Percentiles rank a stretch among this genome's conserved stretches.
Conservation (phyloP, 2,113 vertebrate genomes). For the Halcyon senegalensis region DNA sequence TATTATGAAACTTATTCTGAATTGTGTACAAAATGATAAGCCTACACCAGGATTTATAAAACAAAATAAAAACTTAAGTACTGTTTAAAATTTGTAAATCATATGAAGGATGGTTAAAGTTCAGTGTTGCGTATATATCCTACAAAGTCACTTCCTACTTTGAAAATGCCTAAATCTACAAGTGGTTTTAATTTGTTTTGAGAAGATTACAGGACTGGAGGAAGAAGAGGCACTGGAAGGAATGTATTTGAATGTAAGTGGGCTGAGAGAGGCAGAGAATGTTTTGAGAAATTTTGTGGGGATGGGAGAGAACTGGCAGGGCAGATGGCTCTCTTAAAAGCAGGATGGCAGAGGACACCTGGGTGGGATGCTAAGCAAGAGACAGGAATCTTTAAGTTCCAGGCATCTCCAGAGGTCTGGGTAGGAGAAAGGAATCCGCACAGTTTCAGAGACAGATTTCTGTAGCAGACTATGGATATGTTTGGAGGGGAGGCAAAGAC, state of each 20-base stretch:
- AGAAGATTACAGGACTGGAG: not conserved
- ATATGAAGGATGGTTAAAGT: not conserved
- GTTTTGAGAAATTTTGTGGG: not conserved
- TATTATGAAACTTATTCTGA: not conserved
- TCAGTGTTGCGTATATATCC: not conserved
- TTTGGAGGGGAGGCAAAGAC: not conserved
- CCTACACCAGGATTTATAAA: not conserved
- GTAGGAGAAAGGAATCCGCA: not conserved
- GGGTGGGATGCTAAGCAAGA: not conserved
- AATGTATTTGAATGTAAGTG: accelerated
- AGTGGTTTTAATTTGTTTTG: not conserved
- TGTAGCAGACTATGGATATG: not conserved
- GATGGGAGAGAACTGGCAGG: not conserved
- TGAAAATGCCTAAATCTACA: not conserved
- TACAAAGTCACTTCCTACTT: not conserved
- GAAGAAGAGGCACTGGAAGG: not conserved
- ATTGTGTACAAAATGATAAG: not conserved
- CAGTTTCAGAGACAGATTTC: not conserved
- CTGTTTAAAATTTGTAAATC: not conserved
- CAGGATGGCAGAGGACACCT: not conserved
- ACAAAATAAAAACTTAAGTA: not conserved
- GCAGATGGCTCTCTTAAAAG: not conserved
- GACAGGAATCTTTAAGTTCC: not conserved
- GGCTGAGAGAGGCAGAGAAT: not conserved
- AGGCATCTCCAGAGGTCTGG: not conserved